Percentiles rank a stretch among this genome's conserved stretches.
Conservation (phyloP, 2,797 vertebrate genomes). For the Rhabdophis nuchalis region DNA sequence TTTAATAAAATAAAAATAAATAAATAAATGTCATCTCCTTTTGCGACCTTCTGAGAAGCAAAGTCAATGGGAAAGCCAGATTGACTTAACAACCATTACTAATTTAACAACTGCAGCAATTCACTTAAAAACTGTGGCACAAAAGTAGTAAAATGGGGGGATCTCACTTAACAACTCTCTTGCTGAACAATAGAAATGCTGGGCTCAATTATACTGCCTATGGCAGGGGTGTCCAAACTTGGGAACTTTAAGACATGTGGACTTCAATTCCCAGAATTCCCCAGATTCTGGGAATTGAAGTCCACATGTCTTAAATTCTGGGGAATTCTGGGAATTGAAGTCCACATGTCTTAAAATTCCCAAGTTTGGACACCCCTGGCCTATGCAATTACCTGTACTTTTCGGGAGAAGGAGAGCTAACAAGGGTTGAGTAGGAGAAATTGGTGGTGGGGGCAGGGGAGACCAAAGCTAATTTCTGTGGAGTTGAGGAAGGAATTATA, state of each 20-base stretch:
- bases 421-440: not conserved
- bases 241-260: too few relatives aligned
- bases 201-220: too few relatives aligned
- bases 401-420: not conserved
- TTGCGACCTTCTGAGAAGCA: not conserved
- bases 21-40: not conserved
- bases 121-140: not conserved
- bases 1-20: too few relatives aligned
- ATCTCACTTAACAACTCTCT: not conserved
- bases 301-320: too few relatives aligned
- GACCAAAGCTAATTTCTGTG: not conserved
- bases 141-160: not conserved
- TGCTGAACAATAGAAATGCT: not conserved
- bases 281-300: too few relatives aligned
- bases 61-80: not conserved
- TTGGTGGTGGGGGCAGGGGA: not conserved
- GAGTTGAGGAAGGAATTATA: not conserved
- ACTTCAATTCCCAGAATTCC: too few relatives aligned
- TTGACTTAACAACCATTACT: not conserved
- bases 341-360: too few relatives aligned
- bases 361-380: too few relatives aligned
- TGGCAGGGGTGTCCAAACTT: too few relatives aligned
- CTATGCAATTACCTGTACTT: not conserved
- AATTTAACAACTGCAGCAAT: not conserved
- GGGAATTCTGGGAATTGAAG: too few relatives aligned